Evolutionary conservation across 2,113 vertebrate genomes (phyloP).

Genomic region (Rhipidura dahli): DNA sequence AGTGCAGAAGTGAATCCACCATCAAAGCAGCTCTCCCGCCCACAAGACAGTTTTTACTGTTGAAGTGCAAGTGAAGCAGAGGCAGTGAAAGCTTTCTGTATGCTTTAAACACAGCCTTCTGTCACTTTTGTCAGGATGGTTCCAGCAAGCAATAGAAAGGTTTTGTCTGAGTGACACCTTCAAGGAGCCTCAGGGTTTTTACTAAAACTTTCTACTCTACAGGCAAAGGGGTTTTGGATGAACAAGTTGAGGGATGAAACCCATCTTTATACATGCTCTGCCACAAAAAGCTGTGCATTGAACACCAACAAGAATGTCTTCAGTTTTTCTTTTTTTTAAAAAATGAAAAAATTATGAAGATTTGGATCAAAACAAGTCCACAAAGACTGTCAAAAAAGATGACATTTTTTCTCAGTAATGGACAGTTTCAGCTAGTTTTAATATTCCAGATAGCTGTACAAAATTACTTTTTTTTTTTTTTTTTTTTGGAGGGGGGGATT

Average conservation of each 20-base stretch:
- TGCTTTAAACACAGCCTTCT: not conserved
- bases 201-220: not conserved
- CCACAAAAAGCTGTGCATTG: not conserved
- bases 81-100: not conserved
- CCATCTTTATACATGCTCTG: not conserved
- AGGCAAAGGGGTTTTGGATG: not conserved
- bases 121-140: not conserved
- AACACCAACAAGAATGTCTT: not conserved
- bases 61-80: not conserved
- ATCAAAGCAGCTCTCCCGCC: not conserved
- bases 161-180: not conserved
- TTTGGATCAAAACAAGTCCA: not conserved
- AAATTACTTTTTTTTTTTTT: not conserved
- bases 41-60: not conserved
- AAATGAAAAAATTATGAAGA: not conserved
- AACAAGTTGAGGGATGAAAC: not conserved
- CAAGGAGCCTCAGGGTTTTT: not conserved
- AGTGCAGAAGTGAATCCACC: not conserved
- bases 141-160: not conserved
- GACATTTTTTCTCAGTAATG: not conserved
- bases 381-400: not conserved
- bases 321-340: not conserved
- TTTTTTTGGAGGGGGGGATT: accelerated
- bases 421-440: not conserved
- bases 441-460: not conserved